Percentiles rank a stretch among this genome's conserved stretches.
phyloP scores from a whole-genome alignment of 2,888 invertebrate genomes.

The Drosophila mercatorum region DNA sequence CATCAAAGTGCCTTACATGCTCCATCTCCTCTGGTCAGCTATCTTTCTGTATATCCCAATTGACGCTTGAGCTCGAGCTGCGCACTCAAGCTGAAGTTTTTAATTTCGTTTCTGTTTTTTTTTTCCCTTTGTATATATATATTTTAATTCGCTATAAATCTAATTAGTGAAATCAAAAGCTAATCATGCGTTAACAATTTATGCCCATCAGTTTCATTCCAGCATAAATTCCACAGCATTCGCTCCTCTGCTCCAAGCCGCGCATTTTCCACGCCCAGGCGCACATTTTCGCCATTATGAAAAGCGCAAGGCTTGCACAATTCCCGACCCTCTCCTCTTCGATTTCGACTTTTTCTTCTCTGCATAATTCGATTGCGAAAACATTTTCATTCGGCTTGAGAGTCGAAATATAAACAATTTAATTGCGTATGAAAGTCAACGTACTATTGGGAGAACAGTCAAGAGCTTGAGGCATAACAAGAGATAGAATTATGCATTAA shows the following conservation, averaged over 20 bases:
- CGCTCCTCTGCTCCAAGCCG: background rate
- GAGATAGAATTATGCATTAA: too few species aligned
- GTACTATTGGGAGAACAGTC: background rate
- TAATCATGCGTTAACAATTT: slow-evolving; percentile 79
- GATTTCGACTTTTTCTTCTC: slow-evolving; percentile 13
- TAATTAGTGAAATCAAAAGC: slow-evolving; percentile 76
- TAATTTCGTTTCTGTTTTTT: slow-evolving; percentile 50
- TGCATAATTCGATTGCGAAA: slow-evolving; percentile 51
- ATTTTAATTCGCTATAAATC: slow-evolving; percentile 77
- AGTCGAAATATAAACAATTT: slow-evolving; percentile 8
- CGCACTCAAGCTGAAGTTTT: slow-evolving; percentile 67
- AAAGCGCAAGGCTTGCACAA: slow-evolving; percentile 56
- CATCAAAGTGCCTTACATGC: slow-evolving; percentile 64
- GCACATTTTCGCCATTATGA: slow-evolving; percentile 41
- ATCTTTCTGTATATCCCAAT: background rate
- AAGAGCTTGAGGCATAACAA: background rate
- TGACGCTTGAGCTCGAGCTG: background rate
- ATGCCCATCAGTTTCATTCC: slow-evolving; percentile 71
- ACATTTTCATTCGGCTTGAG: slow-evolving; percentile 35
- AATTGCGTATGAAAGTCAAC: background rate
- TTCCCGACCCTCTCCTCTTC: slow-evolving; percentile 43
- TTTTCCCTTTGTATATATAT: slow-evolving; percentile 13
- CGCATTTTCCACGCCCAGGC: background rate
- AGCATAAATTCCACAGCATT: slow-evolving; percentile 33
- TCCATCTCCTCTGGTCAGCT: slow-evolving; percentile 9